A percentile compares a stretch with the other conserved stretches of the same genome.
phyloP scores from a whole-genome alignment of 2,797 vertebrate genomes.

The Coregonus ussuriensis region DNA sequence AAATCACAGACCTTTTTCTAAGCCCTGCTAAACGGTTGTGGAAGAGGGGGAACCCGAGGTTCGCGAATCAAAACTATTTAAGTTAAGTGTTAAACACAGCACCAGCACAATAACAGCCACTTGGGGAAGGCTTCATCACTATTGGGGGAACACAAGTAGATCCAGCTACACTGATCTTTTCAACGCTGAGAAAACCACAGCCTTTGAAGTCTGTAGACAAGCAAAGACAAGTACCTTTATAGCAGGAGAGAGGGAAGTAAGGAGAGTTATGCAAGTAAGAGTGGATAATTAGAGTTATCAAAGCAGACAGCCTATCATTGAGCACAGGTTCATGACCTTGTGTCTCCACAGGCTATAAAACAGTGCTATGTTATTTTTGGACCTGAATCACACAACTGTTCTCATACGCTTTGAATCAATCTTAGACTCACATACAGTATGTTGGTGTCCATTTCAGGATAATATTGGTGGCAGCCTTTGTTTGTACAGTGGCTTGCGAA shows the following conservation, averaged over 20 bases:
- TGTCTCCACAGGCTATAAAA: constrained; percentile 38
- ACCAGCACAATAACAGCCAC: constrained; percentile 52
- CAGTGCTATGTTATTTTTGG: constrained; percentile 7
- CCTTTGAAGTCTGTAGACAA: constrained; percentile 55
- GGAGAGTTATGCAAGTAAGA: constrained; percentile 33
- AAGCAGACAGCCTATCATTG: constrained; percentile 42
- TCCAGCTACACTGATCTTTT: constrained; percentile 58
- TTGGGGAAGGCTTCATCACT: constrained; percentile 42
- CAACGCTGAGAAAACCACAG: constrained; percentile 43
- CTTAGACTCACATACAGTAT: background rate
- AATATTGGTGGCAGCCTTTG: background rate
- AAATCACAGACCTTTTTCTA: constrained; percentile 1
- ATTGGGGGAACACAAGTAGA: constrained; percentile 34
- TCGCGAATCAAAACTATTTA: constrained; percentile 15
- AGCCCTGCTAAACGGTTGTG: constrained; percentile 15
- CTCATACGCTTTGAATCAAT: constrained; percentile 12
- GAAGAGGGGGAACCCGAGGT: constrained; percentile 13
- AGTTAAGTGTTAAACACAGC: constrained; percentile 57
- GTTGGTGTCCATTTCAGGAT: background rate
- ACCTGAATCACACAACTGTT: constrained; percentile 21
- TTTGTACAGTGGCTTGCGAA: background rate
- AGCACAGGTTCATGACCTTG: constrained; percentile 46
- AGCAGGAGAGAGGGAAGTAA: constrained; percentile 37
- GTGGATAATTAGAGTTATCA: constrained; percentile 53
- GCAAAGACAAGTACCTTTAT: constrained; percentile 24